Base-by-base conservation (phyloP, 2,113 vertebrate species). In the Indicator indicator region DNA sequence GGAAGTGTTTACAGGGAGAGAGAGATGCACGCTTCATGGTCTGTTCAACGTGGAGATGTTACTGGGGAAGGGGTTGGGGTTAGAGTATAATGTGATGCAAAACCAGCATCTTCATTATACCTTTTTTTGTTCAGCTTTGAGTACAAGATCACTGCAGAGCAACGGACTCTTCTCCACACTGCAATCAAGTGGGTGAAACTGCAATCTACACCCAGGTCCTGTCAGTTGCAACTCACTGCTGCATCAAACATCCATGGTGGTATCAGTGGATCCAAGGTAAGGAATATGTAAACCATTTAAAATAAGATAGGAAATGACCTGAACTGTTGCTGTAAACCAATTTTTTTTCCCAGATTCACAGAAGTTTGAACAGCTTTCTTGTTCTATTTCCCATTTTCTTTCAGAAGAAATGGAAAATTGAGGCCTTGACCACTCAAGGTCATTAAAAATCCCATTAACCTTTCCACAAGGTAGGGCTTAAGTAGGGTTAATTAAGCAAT, bases 391-490 rank as follows among this genome's bases (percentile, higher is more conserved):
- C 91, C 96, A 96, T 96, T 97, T 97, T 71, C 88, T 95, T 96
- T 95, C 94, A 90, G 91, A 96, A 95, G 93, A 95, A 95, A 97
- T 93, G 91, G 93, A 95, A 97, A 97, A 97, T 95, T 95, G 96
- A 97, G 96, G 97, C 95, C 95, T 96, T 96, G 96, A 97, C 96
- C 96, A 97, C 90, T 95, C 91, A 96, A 95, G 97, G 97, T 97
- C 97, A 97, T 96, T 93, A 97, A 97, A 97, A 96, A 96, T 96
- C 96, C 90, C 95, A 97, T 97, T 97, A 97, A 97, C 96, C 95
- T 97, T 93, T 96, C 73, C 93, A 94, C 88, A 96, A 97, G 94
- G 96, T 97, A 96, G 95, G 95, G 88, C 95, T 93, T 97, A 97
- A 97, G 91, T 96, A 95, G 95, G 93, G 96, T 97, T 97, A 97